Evolutionary conservation across 1,140 invertebrate species (phyloP), one percentile per base, ranked within the genome.

Genomic region (Drosophila obscura): DNA sequence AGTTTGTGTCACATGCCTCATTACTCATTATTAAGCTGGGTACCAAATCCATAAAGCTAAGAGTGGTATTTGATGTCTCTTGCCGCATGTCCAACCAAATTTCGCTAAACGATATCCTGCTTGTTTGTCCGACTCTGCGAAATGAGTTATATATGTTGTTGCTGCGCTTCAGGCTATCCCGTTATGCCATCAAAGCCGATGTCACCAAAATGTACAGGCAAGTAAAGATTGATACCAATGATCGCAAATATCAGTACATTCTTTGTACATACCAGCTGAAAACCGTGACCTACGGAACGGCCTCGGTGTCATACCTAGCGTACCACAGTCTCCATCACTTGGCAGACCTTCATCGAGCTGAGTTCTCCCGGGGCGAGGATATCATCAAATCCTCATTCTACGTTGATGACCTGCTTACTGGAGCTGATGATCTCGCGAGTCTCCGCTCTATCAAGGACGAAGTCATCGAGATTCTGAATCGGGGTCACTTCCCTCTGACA

Each of bases 161-260:
- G 7, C 39, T 55, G 8, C 13, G 39, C 3, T 43, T 56, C 6
- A 56, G 53, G 22, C n/a, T n/a, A n/a, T n/a, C n/a, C n/a, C n/a
- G n/a, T n/a, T n/a, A n/a, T n/a, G n/a, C n/a, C n/a, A n/a, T n/a
- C n/a, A n/a, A n/a, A n/a, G n/a, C n/a, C n/a, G n/a, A n/a, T n/a
- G n/a, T n/a, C n/a, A n/a, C n/a, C n/a, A n/a, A n/a, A n/a, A n/a
- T n/a, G n/a, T n/a, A n/a, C n/a, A n/a, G n/a, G n/a, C n/a, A n/a
- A n/a, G n/a, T n/a, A n/a, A n/a, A n/a, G n/a, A n/a, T n/a, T n/a
- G n/a, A 57, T n/a, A 28, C 44, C 15, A 31, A 26, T 16, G 9
- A 26, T 28, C 11, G 46, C 9, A 73, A 91, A 28, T 91, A 87
- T 48, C 92, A 93, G 65, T 65, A 82, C 49, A 93, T 93, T 4